These are phyloP conservation scores for Cacoxenus indagator DNA, from an alignment of 2,888 invertebrate species.

Conservation along the genomic window DNA sequence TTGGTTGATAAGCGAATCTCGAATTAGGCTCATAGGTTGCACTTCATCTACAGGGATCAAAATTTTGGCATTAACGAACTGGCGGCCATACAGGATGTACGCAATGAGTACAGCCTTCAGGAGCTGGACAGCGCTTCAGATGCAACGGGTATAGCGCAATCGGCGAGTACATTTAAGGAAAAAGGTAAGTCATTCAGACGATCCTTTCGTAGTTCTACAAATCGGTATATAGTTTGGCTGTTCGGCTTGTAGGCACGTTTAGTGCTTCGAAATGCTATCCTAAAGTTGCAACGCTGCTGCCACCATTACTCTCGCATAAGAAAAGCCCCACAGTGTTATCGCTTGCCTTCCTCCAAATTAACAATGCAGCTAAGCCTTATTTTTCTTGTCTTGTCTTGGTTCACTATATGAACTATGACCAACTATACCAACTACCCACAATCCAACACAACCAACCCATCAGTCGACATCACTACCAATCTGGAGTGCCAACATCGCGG, in stretches of 20 bases:
- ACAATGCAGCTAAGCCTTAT: not conserved
- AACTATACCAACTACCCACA: constrained; percentile 11
- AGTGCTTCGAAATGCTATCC: not conserved
- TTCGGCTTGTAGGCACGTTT: not conserved
- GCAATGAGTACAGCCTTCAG: constrained; percentile 76
- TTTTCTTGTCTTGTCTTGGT: not conserved
- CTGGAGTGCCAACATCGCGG: constrained; percentile 73
- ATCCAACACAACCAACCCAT: constrained; percentile 34
- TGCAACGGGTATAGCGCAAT: constrained; percentile 67
- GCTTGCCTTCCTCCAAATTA: not conserved
- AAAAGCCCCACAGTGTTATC: too few relatives aligned
- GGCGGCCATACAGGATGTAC: constrained; percentile 71
- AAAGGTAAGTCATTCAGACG: constrained; percentile 74
- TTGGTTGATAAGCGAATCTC: not conserved
- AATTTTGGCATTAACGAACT: constrained; percentile 75
- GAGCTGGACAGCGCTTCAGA: constrained; percentile 72
- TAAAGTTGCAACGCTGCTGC: not conserved
- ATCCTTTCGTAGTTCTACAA: not conserved
- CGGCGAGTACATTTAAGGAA: constrained; percentile 74
- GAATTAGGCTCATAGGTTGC: not conserved
- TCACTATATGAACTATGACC: not conserved
- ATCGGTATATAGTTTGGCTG: not conserved
- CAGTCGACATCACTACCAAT: constrained; percentile 69
- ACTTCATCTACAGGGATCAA: constrained; percentile 73
- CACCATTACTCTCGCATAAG: not conserved